A percentile compares a stretch with the other conserved stretches of the same genome.
Conservation (phyloP, 2,888 invertebrate genomes). For the Orgyia antiqua region DNA sequence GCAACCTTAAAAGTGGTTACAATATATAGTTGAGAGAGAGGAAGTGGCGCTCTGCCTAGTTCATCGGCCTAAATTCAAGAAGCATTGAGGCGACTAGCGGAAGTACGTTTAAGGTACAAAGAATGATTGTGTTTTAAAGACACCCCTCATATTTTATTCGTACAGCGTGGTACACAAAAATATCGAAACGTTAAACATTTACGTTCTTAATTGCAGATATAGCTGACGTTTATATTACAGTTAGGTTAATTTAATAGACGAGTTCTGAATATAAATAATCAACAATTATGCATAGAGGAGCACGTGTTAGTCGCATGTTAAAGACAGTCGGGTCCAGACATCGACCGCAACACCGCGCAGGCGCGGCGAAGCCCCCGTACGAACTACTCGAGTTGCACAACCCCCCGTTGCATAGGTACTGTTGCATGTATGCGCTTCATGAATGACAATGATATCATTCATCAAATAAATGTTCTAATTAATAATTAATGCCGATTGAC, state of each 20-base stretch:
- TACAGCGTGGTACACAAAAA: slow-evolving; percentile 5
- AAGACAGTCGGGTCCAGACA: slow-evolving; percentile 28
- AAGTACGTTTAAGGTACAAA: slow-evolving; percentile 40
- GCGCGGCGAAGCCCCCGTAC: slow-evolving; percentile 50
- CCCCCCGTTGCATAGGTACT: slow-evolving; percentile 42
- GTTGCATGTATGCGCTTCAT: slow-evolving; percentile 15
- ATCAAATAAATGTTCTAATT: no score
- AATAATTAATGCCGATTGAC: no score
- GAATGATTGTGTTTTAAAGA: slow-evolving; percentile 22
- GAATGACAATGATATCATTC: slow-evolving; percentile 19
- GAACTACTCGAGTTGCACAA: slow-evolving; percentile 36
- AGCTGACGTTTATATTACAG: background rate
- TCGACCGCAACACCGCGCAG: slow-evolving; percentile 61
- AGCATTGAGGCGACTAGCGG: slow-evolving; percentile 48
- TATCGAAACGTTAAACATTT: background rate
- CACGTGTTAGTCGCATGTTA: slow-evolving; percentile 65
- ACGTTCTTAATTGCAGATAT: background rate
- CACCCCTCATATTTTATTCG: slow-evolving; percentile 16
- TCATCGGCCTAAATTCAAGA: slow-evolving; percentile 62
- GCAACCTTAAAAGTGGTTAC: slow-evolving; percentile 14
- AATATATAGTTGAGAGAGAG: slow-evolving; percentile 36
- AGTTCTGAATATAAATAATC: slow-evolving; percentile 5
- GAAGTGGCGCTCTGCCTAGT: slow-evolving; percentile 60
- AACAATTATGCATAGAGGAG: slow-evolving; percentile 21
- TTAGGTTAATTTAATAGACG: no score